Conservation (phyloP, 1,140 invertebrate genomes). For the Eumeta japonica region DNA sequence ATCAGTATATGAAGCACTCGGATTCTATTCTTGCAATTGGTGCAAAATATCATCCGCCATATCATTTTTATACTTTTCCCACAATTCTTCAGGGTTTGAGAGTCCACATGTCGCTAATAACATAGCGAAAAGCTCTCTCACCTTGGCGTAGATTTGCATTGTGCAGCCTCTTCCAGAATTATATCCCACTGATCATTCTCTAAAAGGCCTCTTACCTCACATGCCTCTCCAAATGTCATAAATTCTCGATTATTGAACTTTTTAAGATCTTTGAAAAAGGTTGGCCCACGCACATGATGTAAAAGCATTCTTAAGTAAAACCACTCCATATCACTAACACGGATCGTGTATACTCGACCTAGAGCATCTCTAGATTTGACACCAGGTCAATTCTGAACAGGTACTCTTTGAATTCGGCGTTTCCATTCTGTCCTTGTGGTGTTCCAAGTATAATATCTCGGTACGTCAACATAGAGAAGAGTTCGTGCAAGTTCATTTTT, state of each 20-base stretch:
- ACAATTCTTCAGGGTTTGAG: conserved; percentile 20
- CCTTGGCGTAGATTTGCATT: too few relatives aligned
- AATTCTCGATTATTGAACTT: conserved; percentile 11
- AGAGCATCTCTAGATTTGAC: too few relatives aligned
- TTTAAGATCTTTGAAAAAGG: too few relatives aligned
- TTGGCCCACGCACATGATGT: too few relatives aligned
- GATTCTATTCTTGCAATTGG: conserved; percentile 17
- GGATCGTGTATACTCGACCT: too few relatives aligned
- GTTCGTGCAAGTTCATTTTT: conserved; percentile 19
- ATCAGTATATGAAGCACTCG: conserved; percentile 19
- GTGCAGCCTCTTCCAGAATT: too few relatives aligned
- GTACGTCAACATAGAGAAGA: conserved; percentile 15
- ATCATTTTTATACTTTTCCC: conserved; percentile 20
- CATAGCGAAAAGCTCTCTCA: conserved; percentile 23
- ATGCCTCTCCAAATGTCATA: conserved; percentile 18
- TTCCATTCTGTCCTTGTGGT: conserved; percentile 13
- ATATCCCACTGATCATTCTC: too few relatives aligned
- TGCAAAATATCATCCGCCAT: conserved; percentile 25
- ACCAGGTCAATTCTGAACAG: conserved; percentile 15
- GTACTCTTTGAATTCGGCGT: conserved; percentile 17
- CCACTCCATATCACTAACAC: conserved; percentile 20
- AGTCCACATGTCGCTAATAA: conserved; percentile 20
- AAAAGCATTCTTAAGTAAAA: conserved; percentile 22
- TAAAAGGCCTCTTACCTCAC: conserved; percentile 17
- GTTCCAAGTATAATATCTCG: too few relatives aligned